Evolutionary conservation across 1,140 invertebrate species (phyloP), one percentile per base, ranked within the genome.

Genomic region (Gryon sp.): DNA sequence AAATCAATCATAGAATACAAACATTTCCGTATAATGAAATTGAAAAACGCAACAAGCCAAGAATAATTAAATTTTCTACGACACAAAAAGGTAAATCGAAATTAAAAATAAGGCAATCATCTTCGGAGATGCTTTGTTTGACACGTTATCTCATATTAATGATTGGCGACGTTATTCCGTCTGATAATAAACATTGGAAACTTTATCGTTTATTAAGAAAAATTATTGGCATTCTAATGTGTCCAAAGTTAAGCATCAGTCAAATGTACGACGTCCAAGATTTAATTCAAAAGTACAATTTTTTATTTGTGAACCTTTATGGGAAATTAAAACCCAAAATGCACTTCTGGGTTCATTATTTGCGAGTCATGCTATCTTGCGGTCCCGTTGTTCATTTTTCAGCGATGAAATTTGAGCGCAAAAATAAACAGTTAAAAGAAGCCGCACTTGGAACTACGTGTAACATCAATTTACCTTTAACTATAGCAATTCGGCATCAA

Each of bases 31-130:
- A 20, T 22, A 34, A 20, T 34, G 36, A 41, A 1, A 12, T n/a
- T 34, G 57, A 60, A 60, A 60, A 60, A 34, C 14, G 2, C 2
- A 26, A 60, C 15, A 60, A 46, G 46, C 36, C 57, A 30, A 60
- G 22, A 43, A 12, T 14, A 18, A 26, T 60, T 20, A 26, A 40
- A 22, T 45, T 16, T 22, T 41, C 7, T 18, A 20, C 28, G 8
- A 20, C 3, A 4, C 26, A 60, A 60, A 19, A 19, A 43, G 38
- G 38, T 24, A 60, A 60, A 45, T 12, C 5, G 1, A 43, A 43
- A 24, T 43, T 43, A 11, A 43, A 43, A 43, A 22, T 41, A 16
- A 41, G n/a, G 12, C 40, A 41, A 41, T 41, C 40, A 11, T 18
- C 40, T 4, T 18, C 40, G 1, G 40, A 41, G 12, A 41, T 41